Percentiles rank a stretch among this genome's conserved stretches.
Evolutionary conservation across 2,113 vertebrate species (phyloP).

Genomic region (Callionymus lyra): DNA sequence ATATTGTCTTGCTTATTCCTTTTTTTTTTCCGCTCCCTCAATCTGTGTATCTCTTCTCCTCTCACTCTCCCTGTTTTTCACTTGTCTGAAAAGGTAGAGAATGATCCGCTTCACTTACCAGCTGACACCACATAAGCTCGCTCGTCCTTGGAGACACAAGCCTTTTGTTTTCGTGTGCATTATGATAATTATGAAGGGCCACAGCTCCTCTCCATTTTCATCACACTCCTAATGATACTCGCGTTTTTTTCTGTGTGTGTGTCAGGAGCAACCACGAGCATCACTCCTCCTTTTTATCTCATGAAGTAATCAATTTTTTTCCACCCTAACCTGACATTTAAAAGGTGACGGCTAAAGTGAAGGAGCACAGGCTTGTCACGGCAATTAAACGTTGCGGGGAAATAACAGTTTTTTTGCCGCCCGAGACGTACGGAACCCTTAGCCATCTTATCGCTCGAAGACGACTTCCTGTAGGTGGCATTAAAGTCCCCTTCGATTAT

Average conservation of each 20-base stretch:
- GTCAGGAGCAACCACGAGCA: constrained; percentile 10
- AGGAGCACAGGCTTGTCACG: constrained; percentile 33
- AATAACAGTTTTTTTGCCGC: constrained; percentile 24
- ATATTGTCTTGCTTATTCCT: constrained; percentile 40
- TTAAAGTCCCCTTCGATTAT: constrained; percentile 21
- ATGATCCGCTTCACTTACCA: constrained; percentile 61
- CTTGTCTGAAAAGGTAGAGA: constrained; percentile 49
- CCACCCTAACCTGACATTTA: constrained; percentile 46
- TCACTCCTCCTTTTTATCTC: constrained; percentile 12
- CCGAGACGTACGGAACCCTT: constrained; percentile 18
- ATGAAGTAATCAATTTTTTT: constrained; percentile 16
- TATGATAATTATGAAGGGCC: constrained; percentile 63
- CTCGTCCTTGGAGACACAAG: constrained; percentile 52
- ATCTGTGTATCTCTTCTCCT: constrained; percentile 18
- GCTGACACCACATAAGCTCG: constrained; percentile 60
- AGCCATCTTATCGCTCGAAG: constrained; percentile 13
- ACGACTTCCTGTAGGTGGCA: constrained; percentile 16
- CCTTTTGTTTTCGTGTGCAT: constrained; percentile 64
- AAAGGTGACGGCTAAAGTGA: constrained; percentile 40
- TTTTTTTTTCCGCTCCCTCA: constrained; percentile 12
- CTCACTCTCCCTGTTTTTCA: constrained; percentile 4
- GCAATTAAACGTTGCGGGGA: constrained; percentile 30
- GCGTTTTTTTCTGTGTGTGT: constrained; percentile 19
- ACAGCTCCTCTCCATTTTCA: constrained; percentile 50
- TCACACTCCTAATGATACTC: constrained; percentile 45